Base-by-base conservation (phyloP, 2,888 invertebrate species). In the Caenorhabditis becei region DNA sequence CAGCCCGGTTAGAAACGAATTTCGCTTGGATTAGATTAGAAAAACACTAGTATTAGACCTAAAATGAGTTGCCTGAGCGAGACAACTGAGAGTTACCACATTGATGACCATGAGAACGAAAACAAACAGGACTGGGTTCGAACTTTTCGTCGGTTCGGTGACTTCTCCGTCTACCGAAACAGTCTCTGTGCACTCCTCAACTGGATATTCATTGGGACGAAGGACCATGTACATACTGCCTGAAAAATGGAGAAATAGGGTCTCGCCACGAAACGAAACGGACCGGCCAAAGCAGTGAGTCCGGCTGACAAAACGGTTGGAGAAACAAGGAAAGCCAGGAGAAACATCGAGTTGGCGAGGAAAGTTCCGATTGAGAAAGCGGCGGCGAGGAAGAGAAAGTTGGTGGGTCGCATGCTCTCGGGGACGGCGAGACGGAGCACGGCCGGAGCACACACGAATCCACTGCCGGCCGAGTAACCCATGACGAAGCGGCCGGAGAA, bases 391-490 rank as follows among this genome's bases (percentile, higher is more conserved):
- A 82, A 80, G 20, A 84, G 54, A 47, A 84, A 84, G 37, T 84
- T 80, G 1, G 78, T 23, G 0, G 84, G 82, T 1, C 84, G 62
- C 41, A 70, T 44, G 14, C 62, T 58, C n/a, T 71, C 77, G 14
- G 82, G 82, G n/a, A 84, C 75, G 26, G 80, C 56, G 23, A 78
- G 20, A 10, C 78, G 75, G 10, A 86, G 77, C 23, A 84, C 75
- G 2, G 80, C 82, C 3, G 86, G 85, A n/a, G 87, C 85, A 69
- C 83, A 84, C 3, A 87, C 83, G 66, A 87, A 87, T 10, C 86
- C 87, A n/a, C 82, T 78, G 7, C 87, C 87, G 4, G 87, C 83
- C 0, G 86, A 86, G 32, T 77, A 85, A 11, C 87, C 87, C 70
- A 87, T 83, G 10, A 86, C 37, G 41, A 87, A 81, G 18, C 87